Base-by-base conservation (phyloP, 2,797 vertebrate species). In the Phalloptychus januarius region DNA sequence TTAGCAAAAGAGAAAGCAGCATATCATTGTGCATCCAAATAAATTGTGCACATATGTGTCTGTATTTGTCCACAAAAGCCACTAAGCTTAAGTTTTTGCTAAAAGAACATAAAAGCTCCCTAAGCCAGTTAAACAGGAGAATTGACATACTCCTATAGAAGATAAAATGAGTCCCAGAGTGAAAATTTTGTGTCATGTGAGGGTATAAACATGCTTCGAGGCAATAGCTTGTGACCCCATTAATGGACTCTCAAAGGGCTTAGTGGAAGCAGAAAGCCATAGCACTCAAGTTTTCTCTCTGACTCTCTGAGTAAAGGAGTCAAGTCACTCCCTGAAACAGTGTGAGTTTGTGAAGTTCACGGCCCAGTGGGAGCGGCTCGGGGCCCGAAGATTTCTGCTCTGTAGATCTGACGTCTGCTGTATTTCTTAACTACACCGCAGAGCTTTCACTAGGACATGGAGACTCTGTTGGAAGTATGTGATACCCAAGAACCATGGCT, bases 271-370 rank as follows among this genome's bases (percentile, higher is more conserved):
- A 88, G 77, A 79, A 83, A 80, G 88, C 84, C 83, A 89, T 75
- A 74, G 78, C 75, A 90, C 90, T 87, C 87, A 88, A 81, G 90
- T 87, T 90, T 88, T 89, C 83, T 76, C 65, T 84, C 82, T 56
- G 72, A 89, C 86, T 88, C 77, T n/a, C 74, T 76, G 76, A 86
- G 87, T 83, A 86, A 86, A 87, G 77, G 52, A 81, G 80, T 71
- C 74, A 72, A 88, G 83, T 86, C 83, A 84, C 88, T 90, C 77
- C 84, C 82, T 88, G 82, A 93, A 91, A 92, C 83, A 79, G 79
- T 83, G 90, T 86, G 84, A 88, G 91, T 91, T 91, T 90, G 90
- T 89, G 86, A 92, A 91, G 79, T 70, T 82, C 15, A 40, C 71
- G 48, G 85, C 76, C 89, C 89, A 83, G 11, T 12, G 83, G 85